Evolutionary conservation across 1,140 invertebrate species (phyloP), one percentile per base, ranked within the genome.

Genomic region (Microplitis demolitor): DNA sequence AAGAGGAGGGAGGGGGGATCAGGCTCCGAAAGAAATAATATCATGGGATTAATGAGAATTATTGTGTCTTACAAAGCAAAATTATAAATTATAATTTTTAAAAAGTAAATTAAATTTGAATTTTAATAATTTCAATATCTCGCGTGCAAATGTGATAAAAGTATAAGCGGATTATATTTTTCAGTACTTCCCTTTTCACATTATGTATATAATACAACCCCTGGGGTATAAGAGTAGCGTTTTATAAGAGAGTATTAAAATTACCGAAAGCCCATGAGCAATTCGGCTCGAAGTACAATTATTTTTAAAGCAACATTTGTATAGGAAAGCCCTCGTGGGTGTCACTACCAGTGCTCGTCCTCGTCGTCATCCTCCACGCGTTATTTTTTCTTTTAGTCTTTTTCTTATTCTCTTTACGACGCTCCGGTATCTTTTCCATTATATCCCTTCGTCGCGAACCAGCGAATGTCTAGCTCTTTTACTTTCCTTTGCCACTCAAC

Each of bases 181-280:
- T 33, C 53, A 13, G 4, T 39, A 31, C 70, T 50, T 8, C 13
- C 56, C 66, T 67, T 78, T 75, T 62, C 16, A 8, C 45, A 51
- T 14, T 62, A 67, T 62, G 66, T 56, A 71, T 34, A 45, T 45
- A 45, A 45, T 45, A 6, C 5, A 45, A 45, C 39, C 39, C 39
- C 39, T 45, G 4, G 39, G 39, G 39, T 45, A 5, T 11, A 11
- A 45, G 39, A 45, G 39, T 6, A 45, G 64, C 50, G 54, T 66
- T 73, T 78, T 76, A 70, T 70, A 74, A 72, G 78, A 76, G 71
- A 76, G 76, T 79, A 79, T 78, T 79, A 76, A 79, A 79, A 79
- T 78, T 78, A 78, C 77, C 63, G 64, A 6, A 37, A 75, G 61
- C 72, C 74, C 77, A 74, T 79, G 73, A 75, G 63, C 75, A 75